Evolutionary conservation across 1,140 invertebrate species (phyloP).

Genomic region (Akabosia matsudoensis): DNA sequence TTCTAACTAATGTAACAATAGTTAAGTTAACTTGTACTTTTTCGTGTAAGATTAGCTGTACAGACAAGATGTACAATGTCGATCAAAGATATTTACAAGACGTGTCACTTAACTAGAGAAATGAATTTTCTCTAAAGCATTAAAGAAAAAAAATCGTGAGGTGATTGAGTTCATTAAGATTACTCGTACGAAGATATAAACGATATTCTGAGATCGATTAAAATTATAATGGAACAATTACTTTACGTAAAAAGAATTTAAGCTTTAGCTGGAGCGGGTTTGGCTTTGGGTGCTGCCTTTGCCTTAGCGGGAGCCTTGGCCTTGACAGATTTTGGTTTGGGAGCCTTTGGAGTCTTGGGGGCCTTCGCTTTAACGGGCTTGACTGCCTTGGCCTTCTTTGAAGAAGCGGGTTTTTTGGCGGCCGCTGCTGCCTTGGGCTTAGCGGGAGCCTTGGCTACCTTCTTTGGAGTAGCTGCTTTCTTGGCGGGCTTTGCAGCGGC

Average conservation of each 20-base stretch:
- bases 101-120: not conserved
- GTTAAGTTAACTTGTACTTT: not conserved
- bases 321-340: not conserved
- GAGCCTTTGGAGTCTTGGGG: slow-evolving; percentile 14
- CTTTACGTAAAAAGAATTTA: not conserved
- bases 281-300: slow-evolving; percentile 1
- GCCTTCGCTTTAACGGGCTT: not conserved
- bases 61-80: slow-evolving; percentile 5
- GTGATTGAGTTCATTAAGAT: too few relatives aligned
- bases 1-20: not conserved
- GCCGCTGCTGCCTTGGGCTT: not conserved
- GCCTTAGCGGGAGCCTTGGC: not conserved
- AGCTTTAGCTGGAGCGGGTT: too few relatives aligned
- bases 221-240: not conserved
- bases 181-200: too few relatives aligned
- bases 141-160: not conserved
- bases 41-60: not conserved
- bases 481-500: not conserved
- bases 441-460: slow-evolving; percentile 2
- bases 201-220: too few relatives aligned
- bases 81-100: not conserved
- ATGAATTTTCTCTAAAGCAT: not conserved
- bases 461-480: slow-evolving; percentile 14
- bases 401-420: not conserved
- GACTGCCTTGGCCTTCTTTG: slow-evolving; percentile 25